These are phyloP conservation scores for Pachyrhynchus sulphureomaculatus DNA, from an alignment of 1,140 invertebrate species.

Conservation along the genomic window DNA sequence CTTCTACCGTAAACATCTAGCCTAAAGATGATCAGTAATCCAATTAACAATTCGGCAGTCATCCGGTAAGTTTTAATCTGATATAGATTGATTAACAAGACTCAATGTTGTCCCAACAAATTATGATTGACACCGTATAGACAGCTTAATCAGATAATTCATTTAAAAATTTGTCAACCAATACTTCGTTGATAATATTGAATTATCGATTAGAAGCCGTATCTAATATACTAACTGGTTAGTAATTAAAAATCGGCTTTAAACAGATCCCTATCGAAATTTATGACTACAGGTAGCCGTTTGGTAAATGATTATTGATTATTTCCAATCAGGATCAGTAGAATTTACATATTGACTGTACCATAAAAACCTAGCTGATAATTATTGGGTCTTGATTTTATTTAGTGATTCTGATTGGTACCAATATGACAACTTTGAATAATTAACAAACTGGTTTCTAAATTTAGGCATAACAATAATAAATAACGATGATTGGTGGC, in stretches of 20 bases:
- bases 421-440: conserved; percentile 3
- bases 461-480: not conserved
- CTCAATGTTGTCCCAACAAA: not conserved
- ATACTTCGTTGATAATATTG: not conserved
- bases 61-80: not conserved
- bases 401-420: conserved; percentile 17
- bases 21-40: too few species aligned
- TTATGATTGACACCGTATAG: conserved; percentile 5
- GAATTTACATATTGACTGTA: conserved; percentile 10
- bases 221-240: conserved; percentile 4
- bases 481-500: too few species aligned
- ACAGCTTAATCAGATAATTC: not conserved
- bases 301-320: conserved; percentile 1
- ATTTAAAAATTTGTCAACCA: conserved; percentile 3
- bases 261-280: conserved; percentile 11
- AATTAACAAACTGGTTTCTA: conserved; percentile 6
- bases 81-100: not conserved
- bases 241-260: conserved; percentile 2
- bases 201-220: conserved; percentile 1
- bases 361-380: conserved; percentile 11
- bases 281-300: conserved; percentile 9
- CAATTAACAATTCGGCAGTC: not conserved
- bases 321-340: conserved; percentile 5
- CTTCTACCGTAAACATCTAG: too few species aligned
- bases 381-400: conserved; percentile 11